Conservation (phyloP, 2,113 vertebrate genomes). For the Zingel zingel region DNA sequence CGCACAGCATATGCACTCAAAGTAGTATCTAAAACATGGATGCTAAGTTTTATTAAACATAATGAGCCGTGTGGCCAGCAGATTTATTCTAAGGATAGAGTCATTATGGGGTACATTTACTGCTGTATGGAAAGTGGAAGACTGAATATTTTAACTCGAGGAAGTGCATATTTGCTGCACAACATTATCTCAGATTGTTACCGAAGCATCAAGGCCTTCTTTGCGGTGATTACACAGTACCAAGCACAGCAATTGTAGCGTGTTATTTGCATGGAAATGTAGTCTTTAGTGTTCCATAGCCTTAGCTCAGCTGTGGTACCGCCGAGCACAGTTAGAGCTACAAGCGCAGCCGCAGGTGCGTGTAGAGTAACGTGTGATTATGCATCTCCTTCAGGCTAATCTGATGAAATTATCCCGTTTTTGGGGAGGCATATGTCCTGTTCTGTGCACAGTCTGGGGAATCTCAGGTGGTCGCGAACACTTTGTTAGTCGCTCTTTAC, state of each 20-base stretch:
- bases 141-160: background rate
- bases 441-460: slow-evolving; percentile 56
- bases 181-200: slow-evolving; percentile 1
- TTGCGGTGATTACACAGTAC: slow-evolving; percentile 24
- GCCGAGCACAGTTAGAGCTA: slow-evolving; percentile 57
- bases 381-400: slow-evolving; percentile 80
- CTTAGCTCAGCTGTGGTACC: slow-evolving; percentile 45
- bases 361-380: slow-evolving; percentile 72
- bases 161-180: background rate
- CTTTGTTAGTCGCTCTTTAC: slow-evolving; percentile 79
- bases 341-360: slow-evolving; percentile 79
- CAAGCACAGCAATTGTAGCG: background rate
- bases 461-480: slow-evolving; percentile 28
- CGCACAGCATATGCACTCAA: slow-evolving; percentile 14
- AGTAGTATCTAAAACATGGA: slow-evolving; percentile 18
- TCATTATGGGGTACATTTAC: slow-evolving; percentile 18
- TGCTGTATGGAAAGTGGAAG: slow-evolving; percentile 7
- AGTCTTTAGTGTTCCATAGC: slow-evolving; percentile 42
- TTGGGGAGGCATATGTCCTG: slow-evolving; percentile 41
- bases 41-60: slow-evolving; percentile 39
- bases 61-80: slow-evolving; percentile 16
- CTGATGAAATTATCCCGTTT: slow-evolving; percentile 71
- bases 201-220: background rate
- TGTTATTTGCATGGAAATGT: slow-evolving; percentile 39
- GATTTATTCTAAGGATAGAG: background rate